Conservation (phyloP, 2,888 invertebrate genomes). For the Anoplius nigerrimus region DNA sequence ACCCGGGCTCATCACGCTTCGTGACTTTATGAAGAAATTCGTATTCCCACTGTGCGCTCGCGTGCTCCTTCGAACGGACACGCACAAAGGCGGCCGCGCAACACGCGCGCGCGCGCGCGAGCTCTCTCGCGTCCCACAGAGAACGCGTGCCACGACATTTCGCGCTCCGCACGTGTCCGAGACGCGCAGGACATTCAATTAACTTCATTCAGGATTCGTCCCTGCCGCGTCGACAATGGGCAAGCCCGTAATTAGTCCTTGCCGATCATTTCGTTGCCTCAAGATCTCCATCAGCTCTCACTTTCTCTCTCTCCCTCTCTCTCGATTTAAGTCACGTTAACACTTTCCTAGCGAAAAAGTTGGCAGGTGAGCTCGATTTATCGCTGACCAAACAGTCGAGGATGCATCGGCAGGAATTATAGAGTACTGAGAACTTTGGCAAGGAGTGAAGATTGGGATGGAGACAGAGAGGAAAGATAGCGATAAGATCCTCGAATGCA, state of each 20-base stretch:
- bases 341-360: too few species aligned
- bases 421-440: background rate
- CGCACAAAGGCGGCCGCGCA: background rate
- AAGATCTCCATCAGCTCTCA: too few species aligned
- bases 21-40: conserved; percentile 40
- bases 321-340: too few species aligned
- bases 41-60: background rate
- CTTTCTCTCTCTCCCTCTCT: too few species aligned
- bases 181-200: too few species aligned
- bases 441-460: conserved; percentile 16
- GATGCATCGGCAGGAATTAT: conserved; percentile 25
- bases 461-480: conserved; percentile 9
- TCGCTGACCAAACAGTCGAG: background rate
- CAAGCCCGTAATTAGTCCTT: too few species aligned
- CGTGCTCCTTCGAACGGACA: too few species aligned
- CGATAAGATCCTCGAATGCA: too few species aligned
- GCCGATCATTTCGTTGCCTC: too few species aligned
- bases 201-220: too few species aligned
- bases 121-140: background rate
- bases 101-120: conserved; percentile 16
- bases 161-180: conserved; percentile 42
- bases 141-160: conserved; percentile 21
- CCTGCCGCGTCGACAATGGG: too few species aligned
- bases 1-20: conserved; percentile 27
- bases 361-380: too few species aligned